Conservation (phyloP, 2,113 vertebrate genomes). For the Xyliphius kryptos region DNA sequence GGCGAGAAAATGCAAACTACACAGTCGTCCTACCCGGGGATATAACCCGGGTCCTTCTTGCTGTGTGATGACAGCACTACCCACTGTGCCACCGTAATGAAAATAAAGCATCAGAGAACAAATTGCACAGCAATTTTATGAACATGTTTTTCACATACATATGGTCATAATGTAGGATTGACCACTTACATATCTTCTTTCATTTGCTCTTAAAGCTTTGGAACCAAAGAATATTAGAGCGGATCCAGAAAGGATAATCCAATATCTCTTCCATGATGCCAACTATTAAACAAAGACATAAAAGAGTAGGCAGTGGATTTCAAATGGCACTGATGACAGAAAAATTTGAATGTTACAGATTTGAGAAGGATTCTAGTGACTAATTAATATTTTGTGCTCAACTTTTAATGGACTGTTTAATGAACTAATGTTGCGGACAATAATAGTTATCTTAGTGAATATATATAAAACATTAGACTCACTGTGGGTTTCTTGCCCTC, state of each 20-base stretch:
- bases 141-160: too few relatives aligned
- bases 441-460: neutral
- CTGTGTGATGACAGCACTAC: too few relatives aligned
- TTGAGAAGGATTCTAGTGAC: too few relatives aligned
- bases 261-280: slow-evolving; percentile 73
- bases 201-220: slow-evolving; percentile 86
- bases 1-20: too few relatives aligned
- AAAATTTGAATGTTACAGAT: neutral
- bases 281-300: slow-evolving; percentile 42
- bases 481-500: slow-evolving; percentile 90
- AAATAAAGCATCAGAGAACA: too few relatives aligned
- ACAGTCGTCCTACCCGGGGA: too few relatives aligned
- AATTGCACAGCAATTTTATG: too few relatives aligned
- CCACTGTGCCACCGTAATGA: too few relatives aligned
- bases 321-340: slow-evolving; percentile 4
- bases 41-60: too few relatives aligned
- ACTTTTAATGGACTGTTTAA: too few relatives aligned
- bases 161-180: too few relatives aligned
- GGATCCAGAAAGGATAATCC: slow-evolving; percentile 82
- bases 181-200: slow-evolving; percentile 83
- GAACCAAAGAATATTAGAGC: slow-evolving; percentile 85
- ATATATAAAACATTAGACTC: slow-evolving; percentile 25
- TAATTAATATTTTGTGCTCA: neutral
- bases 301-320: neutral
- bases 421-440: too few relatives aligned